Evolutionary conservation across 2,888 invertebrate species (phyloP).

Genomic region (Troides aeacus): DNA sequence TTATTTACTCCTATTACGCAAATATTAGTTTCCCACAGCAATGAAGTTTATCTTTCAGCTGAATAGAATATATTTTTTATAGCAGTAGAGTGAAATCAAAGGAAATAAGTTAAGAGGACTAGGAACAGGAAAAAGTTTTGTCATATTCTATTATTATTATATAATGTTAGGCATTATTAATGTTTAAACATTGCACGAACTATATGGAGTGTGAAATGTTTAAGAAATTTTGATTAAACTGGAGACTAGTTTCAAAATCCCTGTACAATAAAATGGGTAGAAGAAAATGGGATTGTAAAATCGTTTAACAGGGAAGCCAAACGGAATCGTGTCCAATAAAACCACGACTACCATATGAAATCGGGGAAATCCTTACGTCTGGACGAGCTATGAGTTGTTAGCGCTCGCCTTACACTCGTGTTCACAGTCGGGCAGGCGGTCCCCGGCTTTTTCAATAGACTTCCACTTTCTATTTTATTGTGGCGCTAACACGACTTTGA

Average conservation of each 20-base stretch:
- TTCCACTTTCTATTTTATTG: conserved; percentile 76
- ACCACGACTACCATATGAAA: conserved; percentile 6
- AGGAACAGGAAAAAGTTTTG: no score
- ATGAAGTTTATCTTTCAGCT: no score
- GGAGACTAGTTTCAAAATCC: neutral
- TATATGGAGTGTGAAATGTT: neutral
- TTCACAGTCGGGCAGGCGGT: conserved; percentile 27
- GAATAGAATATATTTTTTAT: no score
- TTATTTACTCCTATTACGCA: no score
- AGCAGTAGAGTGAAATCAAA: no score
- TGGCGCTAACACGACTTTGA: conserved; percentile 74
- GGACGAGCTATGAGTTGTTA: conserved; percentile 14
- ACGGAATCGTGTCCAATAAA: conserved; percentile 19
- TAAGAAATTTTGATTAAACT: no score
- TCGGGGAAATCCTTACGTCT: conserved; percentile 13
- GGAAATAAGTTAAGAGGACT: no score
- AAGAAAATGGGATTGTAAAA: conserved; percentile 12
- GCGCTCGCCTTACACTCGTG: conserved; percentile 8
- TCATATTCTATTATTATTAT: no score
- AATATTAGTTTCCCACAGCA: neutral
- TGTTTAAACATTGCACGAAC: no score
- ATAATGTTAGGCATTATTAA: no score
- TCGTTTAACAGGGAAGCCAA: conserved; percentile 15
- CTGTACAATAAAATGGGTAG: neutral
- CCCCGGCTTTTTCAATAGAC: conserved; percentile 27